These are phyloP conservation scores for Poecilia velifera DNA, from an alignment of 2,797 vertebrate species.

Conservation along the genomic window DNA sequence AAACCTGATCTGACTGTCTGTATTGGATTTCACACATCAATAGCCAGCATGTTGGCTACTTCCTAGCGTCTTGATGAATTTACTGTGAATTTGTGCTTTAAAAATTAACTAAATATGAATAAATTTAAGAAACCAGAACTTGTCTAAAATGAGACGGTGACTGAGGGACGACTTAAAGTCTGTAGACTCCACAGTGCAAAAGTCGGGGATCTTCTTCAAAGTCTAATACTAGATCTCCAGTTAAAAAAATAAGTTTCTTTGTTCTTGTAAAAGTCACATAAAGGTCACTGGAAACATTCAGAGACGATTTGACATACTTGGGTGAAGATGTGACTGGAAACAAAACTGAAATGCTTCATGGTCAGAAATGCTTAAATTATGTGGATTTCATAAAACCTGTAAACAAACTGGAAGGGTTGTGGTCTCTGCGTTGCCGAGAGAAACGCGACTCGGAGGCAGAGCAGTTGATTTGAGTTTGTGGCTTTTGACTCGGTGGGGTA, in stretches of 20 bases:
- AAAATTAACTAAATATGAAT: neutral
- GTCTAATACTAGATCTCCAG: constrained; percentile 54
- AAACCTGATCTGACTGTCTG: neutral
- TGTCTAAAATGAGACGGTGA: constrained; percentile 28
- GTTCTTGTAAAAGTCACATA: constrained; percentile 64
- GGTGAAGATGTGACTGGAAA: constrained; percentile 18
- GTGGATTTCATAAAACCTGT: neutral
- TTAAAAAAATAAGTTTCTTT: constrained; percentile 31
- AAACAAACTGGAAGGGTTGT: neutral
- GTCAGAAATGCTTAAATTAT: constrained; percentile 22
- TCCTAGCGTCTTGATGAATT: neutral
- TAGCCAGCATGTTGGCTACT: neutral
- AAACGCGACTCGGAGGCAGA: constrained; percentile 46
- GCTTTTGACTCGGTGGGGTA: constrained; percentile 64
- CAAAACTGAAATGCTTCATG: constrained; percentile 2
- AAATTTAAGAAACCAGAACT: constrained; percentile 8
- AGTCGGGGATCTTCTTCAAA: constrained; percentile 40
- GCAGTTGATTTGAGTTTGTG: constrained; percentile 49
- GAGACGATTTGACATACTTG: constrained; percentile 46
- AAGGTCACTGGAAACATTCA: constrained; percentile 57
- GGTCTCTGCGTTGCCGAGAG: constrained; percentile 48
- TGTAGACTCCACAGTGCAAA: constrained; percentile 19
- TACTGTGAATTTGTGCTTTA: neutral
- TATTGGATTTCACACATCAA: neutral
- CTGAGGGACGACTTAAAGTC: constrained; percentile 9